phyloP scores from a whole-genome alignment of 2,113 vertebrate species.

The Periophthalmodon schlosseri region DNA sequence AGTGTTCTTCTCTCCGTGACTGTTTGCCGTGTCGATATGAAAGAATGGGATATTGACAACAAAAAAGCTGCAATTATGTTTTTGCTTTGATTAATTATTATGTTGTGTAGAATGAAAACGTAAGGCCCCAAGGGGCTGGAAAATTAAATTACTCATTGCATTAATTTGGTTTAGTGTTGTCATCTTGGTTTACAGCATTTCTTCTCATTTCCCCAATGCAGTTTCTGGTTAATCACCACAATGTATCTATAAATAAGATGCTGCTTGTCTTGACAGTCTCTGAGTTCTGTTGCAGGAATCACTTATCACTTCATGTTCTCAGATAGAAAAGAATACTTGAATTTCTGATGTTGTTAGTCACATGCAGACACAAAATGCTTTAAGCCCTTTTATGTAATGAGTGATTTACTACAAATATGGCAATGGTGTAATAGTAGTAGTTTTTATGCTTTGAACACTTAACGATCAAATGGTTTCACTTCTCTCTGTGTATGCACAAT shows the following conservation, averaged over 20 bases:
- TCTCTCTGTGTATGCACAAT: not conserved
- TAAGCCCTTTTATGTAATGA: not conserved
- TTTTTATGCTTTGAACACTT: no score
- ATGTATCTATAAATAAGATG: not conserved
- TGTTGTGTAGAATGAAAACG: not conserved
- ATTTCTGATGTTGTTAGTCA: not conserved
- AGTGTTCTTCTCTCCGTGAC: not conserved
- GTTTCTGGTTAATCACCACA: not conserved
- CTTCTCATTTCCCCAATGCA: no score
- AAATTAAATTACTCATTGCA: slow-evolving; percentile 13
- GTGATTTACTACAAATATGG: no score
- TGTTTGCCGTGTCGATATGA: not conserved
- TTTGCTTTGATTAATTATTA: not conserved
- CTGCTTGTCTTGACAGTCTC: slow-evolving; percentile 19
- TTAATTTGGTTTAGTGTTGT: slow-evolving; percentile 7
- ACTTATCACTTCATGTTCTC: slow-evolving; percentile 14
- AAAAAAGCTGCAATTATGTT: not conserved
- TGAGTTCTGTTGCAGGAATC: not conserved
- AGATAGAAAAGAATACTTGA: not conserved
- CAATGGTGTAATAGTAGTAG: no score
- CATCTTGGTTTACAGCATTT: not conserved
- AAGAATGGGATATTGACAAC: not conserved
- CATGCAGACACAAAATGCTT: no score
- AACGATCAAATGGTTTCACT: not conserved
- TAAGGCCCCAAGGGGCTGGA: not conserved